These are phyloP conservation scores for Solen grandis DNA, from an alignment of 1,140 invertebrate species.

Conservation along the genomic window DNA sequence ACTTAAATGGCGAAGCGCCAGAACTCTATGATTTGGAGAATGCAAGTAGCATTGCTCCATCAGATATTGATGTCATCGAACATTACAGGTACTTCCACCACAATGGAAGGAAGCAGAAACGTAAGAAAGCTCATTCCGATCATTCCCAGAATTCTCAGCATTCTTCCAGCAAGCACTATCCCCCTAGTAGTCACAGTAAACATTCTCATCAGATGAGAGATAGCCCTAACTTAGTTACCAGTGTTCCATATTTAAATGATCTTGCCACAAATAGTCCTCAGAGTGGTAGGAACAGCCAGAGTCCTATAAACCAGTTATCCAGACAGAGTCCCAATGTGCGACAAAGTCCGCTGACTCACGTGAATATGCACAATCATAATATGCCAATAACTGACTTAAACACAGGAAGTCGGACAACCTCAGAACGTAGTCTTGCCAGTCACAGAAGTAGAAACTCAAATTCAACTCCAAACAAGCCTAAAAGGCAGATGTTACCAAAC, in stretches of 20 bases:
- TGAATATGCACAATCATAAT: conserved; percentile 53
- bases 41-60: conserved; percentile 97
- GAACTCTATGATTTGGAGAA: conserved; percentile 99
- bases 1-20: conserved; percentile 86
- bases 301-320: conserved; percentile 64
- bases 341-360: conserved; percentile 63
- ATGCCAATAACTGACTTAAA: conserved; percentile 52
- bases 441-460: conserved; percentile 55
- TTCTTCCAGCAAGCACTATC: conserved; percentile 41
- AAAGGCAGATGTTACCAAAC: conserved; percentile 60
- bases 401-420: conserved; percentile 56
- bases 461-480: conserved; percentile 49
- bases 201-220: conserved; percentile 34
- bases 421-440: conserved; percentile 67
- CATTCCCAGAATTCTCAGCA: conserved; percentile 56
- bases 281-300: conserved; percentile 41
- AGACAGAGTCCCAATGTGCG: conserved; percentile 62
- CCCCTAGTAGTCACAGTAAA: conserved; percentile 44
- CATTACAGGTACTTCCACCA: conserved; percentile 95
- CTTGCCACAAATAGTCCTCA: conserved; percentile 62
- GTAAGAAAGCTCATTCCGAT: conserved; percentile 56
- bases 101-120: conserved; percentile 83
- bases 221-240: conserved; percentile 50
- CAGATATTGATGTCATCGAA: conserved; percentile 97
- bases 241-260: conserved; percentile 57